Conservation (phyloP, 2,797 vertebrate species). For the Pteronotus mesoamericanus region DNA sequence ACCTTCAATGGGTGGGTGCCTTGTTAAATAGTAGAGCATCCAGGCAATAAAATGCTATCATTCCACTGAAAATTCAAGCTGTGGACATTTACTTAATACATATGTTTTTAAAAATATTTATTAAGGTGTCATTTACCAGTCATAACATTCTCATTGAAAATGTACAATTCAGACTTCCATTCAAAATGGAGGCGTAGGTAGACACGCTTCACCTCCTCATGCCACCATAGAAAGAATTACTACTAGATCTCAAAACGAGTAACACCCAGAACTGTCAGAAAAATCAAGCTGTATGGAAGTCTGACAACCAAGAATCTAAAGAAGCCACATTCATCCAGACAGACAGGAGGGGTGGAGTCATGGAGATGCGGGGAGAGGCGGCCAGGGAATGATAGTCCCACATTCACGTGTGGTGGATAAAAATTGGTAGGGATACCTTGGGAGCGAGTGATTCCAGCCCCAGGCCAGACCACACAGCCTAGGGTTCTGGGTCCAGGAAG, state of each 20-base stretch:
- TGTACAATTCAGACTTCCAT: background rate
- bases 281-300: background rate
- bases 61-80: background rate
- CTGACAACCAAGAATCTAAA: background rate
- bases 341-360: background rate
- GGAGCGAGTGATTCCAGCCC: background rate
- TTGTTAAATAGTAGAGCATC: background rate
- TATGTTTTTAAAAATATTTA: background rate
- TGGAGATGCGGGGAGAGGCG: background rate
- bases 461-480: too few relatives aligned
- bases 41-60: accelerated
- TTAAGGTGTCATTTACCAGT: background rate
- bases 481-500: background rate
- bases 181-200: background rate
- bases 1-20: background rate
- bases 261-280: background rate
- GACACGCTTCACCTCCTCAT: background rate
- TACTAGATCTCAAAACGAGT: background rate
- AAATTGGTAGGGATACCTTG: background rate
- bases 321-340: background rate
- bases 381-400: background rate
- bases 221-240: background rate
- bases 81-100: background rate
- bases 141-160: background rate
- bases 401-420: background rate